These are phyloP conservation scores for Drosophila grimshawi DNA, from an alignment of 1,140 invertebrate genomes.

Conservation along the genomic window DNA sequence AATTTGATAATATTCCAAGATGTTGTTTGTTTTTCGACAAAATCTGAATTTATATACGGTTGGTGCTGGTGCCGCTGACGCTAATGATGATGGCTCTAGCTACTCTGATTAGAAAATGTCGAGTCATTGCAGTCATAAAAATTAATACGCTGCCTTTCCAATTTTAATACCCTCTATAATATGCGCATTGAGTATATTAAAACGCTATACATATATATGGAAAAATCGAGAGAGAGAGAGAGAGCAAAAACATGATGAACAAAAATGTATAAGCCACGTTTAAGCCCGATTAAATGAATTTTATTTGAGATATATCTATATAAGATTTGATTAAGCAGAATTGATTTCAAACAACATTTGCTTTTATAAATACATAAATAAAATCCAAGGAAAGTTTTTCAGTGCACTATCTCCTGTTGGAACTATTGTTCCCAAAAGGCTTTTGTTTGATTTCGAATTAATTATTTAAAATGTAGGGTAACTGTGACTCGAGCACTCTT, in stretches of 20 bases:
- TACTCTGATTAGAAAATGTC: constrained; percentile 70
- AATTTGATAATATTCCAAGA: constrained; percentile 70
- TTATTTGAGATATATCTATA: neutral
- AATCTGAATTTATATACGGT: constrained; percentile 45
- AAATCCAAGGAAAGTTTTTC: too few relatives aligned
- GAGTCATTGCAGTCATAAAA: constrained; percentile 66
- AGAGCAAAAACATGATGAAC: too few relatives aligned
- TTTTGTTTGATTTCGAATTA: too few relatives aligned
- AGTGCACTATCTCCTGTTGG: too few relatives aligned
- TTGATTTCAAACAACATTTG: too few relatives aligned
- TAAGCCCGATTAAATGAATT: too few relatives aligned
- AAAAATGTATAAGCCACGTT: too few relatives aligned
- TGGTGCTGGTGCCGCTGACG: constrained; percentile 21
- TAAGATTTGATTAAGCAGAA: too few relatives aligned
- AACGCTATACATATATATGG: too few relatives aligned
- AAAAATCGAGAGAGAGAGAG: too few relatives aligned
- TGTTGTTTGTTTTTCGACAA: constrained; percentile 47
- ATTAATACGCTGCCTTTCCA: constrained; percentile 61
- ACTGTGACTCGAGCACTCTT: neutral
- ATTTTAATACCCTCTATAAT: constrained; percentile 51
- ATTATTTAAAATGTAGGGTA: neutral
- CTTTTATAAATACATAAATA: too few relatives aligned
- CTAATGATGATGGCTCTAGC: constrained; percentile 45
- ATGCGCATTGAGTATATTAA: neutral
- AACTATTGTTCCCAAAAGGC: too few relatives aligned